These are phyloP conservation scores for Drosophila ironensis DNA, from an alignment of 1,140 invertebrate genomes.

Conservation along the genomic window DNA sequence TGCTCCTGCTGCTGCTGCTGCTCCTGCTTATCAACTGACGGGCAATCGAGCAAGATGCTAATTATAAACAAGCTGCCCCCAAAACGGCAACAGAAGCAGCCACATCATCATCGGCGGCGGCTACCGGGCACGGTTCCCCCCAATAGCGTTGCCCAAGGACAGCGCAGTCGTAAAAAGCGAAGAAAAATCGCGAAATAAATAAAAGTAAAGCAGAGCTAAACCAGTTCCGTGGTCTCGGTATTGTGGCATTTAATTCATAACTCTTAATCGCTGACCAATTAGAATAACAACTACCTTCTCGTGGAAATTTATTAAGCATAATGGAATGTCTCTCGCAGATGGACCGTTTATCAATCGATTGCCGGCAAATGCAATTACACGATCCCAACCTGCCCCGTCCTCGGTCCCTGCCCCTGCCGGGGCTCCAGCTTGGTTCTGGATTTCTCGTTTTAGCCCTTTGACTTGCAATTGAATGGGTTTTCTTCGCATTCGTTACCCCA, in stretches of 20 bases:
- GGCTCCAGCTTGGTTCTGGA: neutral
- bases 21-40: conserved; percentile 66
- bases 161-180: conserved; percentile 19
- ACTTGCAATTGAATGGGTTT: conserved; percentile 37
- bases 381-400: too few relatives aligned
- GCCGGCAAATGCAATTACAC: conserved; percentile 60
- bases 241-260: conserved; percentile 62
- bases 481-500: too few relatives aligned
- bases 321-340: conserved; percentile 50
- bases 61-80: conserved; percentile 69
- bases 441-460: conserved; percentile 24
- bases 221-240: too few relatives aligned
- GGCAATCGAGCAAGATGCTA: conserved; percentile 73
- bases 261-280: conserved; percentile 68
- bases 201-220: conserved; percentile 11
- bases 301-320: conserved; percentile 69
- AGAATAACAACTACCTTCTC: conserved; percentile 73
- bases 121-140: conserved; percentile 78
- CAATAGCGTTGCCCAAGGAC: conserved; percentile 34
- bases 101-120: conserved; percentile 25
- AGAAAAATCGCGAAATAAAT: conserved; percentile 14
- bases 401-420: too few relatives aligned
- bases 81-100: conserved; percentile 37
- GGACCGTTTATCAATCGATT: conserved; percentile 54
- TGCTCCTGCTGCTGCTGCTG: too few relatives aligned